Evolutionary conservation across 2,888 invertebrate species (phyloP).

Genomic region (Eledone cirrhosa): DNA sequence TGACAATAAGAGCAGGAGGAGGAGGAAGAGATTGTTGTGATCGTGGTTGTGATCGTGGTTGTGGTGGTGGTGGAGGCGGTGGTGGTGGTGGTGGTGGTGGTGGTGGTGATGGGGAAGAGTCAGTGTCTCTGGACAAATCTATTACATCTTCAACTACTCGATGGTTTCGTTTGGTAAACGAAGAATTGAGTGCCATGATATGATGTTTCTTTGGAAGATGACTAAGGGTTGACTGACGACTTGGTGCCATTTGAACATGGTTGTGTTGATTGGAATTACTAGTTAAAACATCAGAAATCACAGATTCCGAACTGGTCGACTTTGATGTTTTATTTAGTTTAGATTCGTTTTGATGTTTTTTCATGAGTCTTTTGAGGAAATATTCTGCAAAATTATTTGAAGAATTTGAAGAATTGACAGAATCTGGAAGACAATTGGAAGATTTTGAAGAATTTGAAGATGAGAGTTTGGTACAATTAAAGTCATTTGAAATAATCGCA

Average conservation of each 20-base stretch:
- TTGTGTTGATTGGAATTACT: not conserved
- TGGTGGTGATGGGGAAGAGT: not conserved
- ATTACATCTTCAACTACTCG: slow-evolving; percentile 14
- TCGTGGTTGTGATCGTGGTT: too few species aligned
- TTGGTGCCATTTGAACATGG: too few species aligned
- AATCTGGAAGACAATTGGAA: slow-evolving; percentile 17
- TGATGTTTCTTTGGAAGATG: too few species aligned
- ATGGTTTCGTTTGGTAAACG: not conserved
- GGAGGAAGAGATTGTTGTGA: not conserved
- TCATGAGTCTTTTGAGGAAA: slow-evolving; percentile 23
- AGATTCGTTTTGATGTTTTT: slow-evolving; percentile 15
- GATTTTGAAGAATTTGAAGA: slow-evolving; percentile 3
- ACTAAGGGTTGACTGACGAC: too few species aligned
- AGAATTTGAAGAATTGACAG: not conserved
- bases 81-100: not conserved
- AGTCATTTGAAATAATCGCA: not conserved
- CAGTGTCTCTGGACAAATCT: slow-evolving; percentile 9
- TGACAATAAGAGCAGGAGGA: too few species aligned
- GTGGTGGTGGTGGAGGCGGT: not conserved
- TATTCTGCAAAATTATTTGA: slow-evolving; percentile 21
- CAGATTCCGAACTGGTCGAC: not conserved
- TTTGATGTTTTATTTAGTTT: slow-evolving; percentile 2
- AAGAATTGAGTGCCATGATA: not conserved
- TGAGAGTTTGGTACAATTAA: slow-evolving; percentile 11
- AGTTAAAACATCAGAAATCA: not conserved